Evolutionary conservation across 2,797 vertebrate genomes (phyloP), one percentile per base, ranked within the genome.

Genomic region (Myiotriccus ornatus): DNA sequence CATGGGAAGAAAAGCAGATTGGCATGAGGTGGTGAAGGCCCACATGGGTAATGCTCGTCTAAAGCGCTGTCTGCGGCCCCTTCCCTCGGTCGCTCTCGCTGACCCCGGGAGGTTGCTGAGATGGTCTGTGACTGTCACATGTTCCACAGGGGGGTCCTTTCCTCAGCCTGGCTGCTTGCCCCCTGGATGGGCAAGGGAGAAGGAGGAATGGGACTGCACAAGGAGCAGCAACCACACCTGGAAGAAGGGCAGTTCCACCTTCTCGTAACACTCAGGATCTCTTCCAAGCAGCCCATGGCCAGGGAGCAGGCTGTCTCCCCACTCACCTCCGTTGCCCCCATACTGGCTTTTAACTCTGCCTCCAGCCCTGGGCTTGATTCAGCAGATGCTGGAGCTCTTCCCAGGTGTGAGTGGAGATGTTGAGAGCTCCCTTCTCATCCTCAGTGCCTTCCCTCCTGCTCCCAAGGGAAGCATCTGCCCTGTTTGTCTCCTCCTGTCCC

Each of bases 271-370:
- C 55, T 83, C 53, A 35, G 87, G 73, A 64, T 79, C 77, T 68
- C 49, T 79, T 93, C 84, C 87, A 93, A 88, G 85, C 41, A 43
- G 93, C 82, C 87, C 37, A 11, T 24, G 65, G 90, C 89, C 88
- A 14, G 49, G 49, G 71, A 92, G 47, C 62, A 62, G 60, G 32
- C 92, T 78, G 74, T 78, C 62, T 93, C 69, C 69, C 30, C 25
- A 1, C 52, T 77, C 85, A 77, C 71, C 75, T 43, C 75, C 49
- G 34, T 76, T 92, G 84, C 68, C 84, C 85, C 93, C 68, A n/a
- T 19, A 9, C 7, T 12, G 24, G 10, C 56, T 81, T 65, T 19
- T 57, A 87, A 43, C 27, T 2, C 60, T 56, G 69, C 87, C 81
- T 49, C 59, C 81, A 70, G 92, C 74, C 43, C 82, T 7, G 41